Evolutionary conservation across 2,888 invertebrate species (phyloP).

Genomic region (Limnephilus rhombicus): DNA sequence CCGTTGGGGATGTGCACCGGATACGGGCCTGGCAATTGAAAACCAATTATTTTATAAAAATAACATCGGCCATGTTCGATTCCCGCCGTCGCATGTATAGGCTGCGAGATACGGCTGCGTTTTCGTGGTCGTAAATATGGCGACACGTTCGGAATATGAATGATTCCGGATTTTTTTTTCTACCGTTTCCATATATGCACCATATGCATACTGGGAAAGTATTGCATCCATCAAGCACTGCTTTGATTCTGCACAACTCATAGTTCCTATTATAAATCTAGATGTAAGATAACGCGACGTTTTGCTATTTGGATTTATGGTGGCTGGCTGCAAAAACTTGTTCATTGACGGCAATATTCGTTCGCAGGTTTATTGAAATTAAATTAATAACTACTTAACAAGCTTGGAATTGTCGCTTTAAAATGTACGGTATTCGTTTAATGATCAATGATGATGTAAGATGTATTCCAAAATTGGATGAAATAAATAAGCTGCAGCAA

Average conservation of each 20-base stretch:
- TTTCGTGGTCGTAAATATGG: slow-evolving; percentile 73
- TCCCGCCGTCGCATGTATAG: slow-evolving; percentile 45
- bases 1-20: slow-evolving; percentile 66
- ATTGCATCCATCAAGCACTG: slow-evolving; percentile 3
- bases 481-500: not conserved
- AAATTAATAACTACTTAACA: not conserved
- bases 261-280: not conserved
- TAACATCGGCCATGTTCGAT: slow-evolving; percentile 69
- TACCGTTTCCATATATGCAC: slow-evolving; percentile 29
- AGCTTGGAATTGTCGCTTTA: not conserved
- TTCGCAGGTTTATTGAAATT: not conserved
- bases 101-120: slow-evolving; percentile 55
- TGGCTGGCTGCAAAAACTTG: not conserved
- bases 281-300: not conserved
- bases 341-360: not conserved
- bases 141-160: slow-evolving; percentile 77
- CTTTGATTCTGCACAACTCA: not conserved
- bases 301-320: not conserved
- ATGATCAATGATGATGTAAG: not conserved
- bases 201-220: not conserved
- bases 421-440: not conserved
- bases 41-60: slow-evolving; percentile 77
- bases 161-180: slow-evolving; percentile 71
- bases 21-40: slow-evolving; percentile 72
- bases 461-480: not conserved